Evolutionary conservation across 1,140 invertebrate species (phyloP), one percentile per base, ranked within the genome.

Genomic region (Dreissena rostriformis): DNA sequence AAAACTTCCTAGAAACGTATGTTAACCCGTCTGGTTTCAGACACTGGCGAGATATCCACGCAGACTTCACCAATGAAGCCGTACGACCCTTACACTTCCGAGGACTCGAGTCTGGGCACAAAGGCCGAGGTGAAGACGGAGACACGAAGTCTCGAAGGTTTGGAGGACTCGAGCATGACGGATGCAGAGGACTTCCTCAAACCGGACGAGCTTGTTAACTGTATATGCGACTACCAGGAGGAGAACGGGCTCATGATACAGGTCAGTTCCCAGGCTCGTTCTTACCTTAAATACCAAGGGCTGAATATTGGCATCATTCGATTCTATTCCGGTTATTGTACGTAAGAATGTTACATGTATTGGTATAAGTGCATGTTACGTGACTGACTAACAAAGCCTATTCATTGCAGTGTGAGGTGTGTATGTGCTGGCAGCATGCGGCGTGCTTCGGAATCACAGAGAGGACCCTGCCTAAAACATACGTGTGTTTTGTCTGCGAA

Each of bases 341-440:
- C 39, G 8, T 39, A 39, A 39, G 39, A 39, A 39, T 39, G 39
- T 8, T 39, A 39, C 8, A n/a, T n/a, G n/a, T n/a, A n/a, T n/a
- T n/a, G n/a, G n/a, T n/a, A n/a, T n/a, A n/a, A n/a, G n/a, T n/a
- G n/a, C n/a, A n/a, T n/a, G n/a, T n/a, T n/a, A n/a, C n/a, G n/a
- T n/a, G n/a, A n/a, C n/a, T n/a, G n/a, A n/a, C 8, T 39, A 39
- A 39, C 39, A 2, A 39, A 39, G 39, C 57, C 11, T 66, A 28
- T 29, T 53, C 39, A 22, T 87, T 91, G 7, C 96, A 98, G 94
- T 99, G 98, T 93, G 98, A 99, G 91, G 94, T 98, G 49, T 98
- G 98, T 90, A 93, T 98, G 15, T 98, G 97, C 92, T 98, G 97
- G 98, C 97, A 98, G 93, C 97, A 98, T 92, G 97, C 97, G 0